A percentile compares a stretch with the other conserved stretches of the same genome.
Conservation (phyloP, 2,113 vertebrate species). For the Rhizomys pruinosus region DNA sequence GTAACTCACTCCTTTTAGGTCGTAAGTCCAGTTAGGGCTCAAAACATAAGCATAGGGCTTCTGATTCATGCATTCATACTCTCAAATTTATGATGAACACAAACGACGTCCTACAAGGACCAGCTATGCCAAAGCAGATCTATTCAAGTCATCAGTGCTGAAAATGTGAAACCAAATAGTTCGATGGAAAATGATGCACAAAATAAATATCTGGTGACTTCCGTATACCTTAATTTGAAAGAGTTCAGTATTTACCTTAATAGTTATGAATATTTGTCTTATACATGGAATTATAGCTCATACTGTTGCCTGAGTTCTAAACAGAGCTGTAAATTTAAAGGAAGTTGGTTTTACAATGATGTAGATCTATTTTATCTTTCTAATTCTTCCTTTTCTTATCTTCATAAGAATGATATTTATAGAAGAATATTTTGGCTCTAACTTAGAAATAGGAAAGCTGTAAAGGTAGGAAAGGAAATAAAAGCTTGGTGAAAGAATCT, state of each 20-base stretch:
- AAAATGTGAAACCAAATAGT: not conserved
- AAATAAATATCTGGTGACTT: not conserved
- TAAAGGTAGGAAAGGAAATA: conserved; percentile 35
- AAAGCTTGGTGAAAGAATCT: not conserved
- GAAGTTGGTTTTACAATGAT: conserved; percentile 5
- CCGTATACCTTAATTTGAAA: not conserved
- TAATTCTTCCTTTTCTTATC: conserved; percentile 34
- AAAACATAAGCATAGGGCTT: not conserved
- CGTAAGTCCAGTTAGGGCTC: not conserved
- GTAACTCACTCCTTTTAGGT: not conserved
- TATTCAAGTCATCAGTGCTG: not conserved
- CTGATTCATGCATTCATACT: not conserved
- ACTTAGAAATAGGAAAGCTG: conserved; percentile 6
- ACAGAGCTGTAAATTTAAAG: conserved; percentile 42
- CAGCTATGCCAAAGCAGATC: not conserved
- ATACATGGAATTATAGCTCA: not conserved
- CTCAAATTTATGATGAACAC: not conserved
- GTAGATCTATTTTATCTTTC: conserved; percentile 11
- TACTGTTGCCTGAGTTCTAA: conserved; percentile 29
- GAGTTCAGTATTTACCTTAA: not conserved
- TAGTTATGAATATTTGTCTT: conserved; percentile 1
- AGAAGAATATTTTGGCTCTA: not conserved
- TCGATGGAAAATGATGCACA: not conserved
- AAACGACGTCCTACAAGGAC: not conserved
- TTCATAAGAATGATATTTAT: not conserved